A percentile compares a stretch with the other conserved stretches of the same genome.
These are phyloP conservation scores for Nephrotoma flavescens DNA, from an alignment of 2,888 invertebrate genomes.

Conservation along the genomic window DNA sequence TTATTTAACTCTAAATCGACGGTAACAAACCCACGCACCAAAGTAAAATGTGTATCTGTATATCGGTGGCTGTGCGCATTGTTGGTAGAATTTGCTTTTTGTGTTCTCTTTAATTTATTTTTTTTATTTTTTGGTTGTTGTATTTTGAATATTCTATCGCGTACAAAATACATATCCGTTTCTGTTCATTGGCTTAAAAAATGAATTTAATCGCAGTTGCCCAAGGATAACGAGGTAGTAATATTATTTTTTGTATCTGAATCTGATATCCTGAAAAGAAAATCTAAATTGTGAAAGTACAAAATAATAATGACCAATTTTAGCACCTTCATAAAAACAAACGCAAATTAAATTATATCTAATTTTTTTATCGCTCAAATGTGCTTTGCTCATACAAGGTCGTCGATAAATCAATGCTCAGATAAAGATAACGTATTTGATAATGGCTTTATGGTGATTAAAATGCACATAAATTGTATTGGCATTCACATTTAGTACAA, in stretches of 20 bases:
- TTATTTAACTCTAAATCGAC: not conserved
- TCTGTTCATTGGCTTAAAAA: not conserved
- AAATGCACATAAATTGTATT: too few relatives aligned
- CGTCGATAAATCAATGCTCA: too few relatives aligned
- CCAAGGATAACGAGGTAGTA: not conserved
- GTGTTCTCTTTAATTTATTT: not conserved
- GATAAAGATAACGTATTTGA: too few relatives aligned
- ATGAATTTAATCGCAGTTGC: not conserved
- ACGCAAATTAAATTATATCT: not conserved
- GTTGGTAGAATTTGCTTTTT: not conserved
- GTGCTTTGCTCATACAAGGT: too few relatives aligned
- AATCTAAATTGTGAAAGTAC: not conserved
- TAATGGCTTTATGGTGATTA: too few relatives aligned
- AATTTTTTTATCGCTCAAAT: not conserved
- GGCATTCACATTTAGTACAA: too few relatives aligned
- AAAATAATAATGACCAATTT: not conserved
- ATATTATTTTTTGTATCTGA: too few relatives aligned
- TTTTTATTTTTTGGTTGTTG: not conserved
- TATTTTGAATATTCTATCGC: not conserved
- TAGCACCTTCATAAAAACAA: not conserved
- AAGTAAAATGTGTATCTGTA: not conserved
- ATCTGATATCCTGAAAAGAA: not conserved
- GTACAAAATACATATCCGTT: not conserved
- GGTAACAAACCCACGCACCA: not conserved
- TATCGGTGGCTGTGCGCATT: not conserved